Base-by-base conservation (phyloP, 2,797 vertebrate genomes). In the Urosaurus nigricauda region DNA sequence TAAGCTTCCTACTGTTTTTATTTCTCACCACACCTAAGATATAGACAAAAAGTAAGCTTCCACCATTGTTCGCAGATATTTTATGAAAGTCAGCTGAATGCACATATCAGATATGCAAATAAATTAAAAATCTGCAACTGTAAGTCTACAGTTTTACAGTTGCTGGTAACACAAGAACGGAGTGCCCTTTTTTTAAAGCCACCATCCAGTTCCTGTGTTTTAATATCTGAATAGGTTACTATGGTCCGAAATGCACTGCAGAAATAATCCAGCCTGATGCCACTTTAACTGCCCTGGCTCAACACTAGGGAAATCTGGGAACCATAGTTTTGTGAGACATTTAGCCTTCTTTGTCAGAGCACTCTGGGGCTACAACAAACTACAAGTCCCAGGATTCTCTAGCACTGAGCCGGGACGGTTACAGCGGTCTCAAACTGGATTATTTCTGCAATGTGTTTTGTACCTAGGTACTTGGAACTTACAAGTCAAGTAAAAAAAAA, bases 51-150 rank as follows among this genome's bases (percentile, higher is more conserved):
- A 79, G 40, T n/a, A 60, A 0, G 0, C 7, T n/a, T 53, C 89
- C 53, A 82, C 70, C 87, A 89, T 87, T 90, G 87, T 84, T 43
- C 78, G 5, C 74, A 95, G 91, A 81, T 40, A 87, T 82, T 88
- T 56, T 87, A 83, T 32, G 56, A 85, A 21, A 4, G 12, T 92
- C 88, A 88, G 92, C 21, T 80, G 89, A 92, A 92, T 92, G 92
- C 88, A 85, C 93, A 93, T 85, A 95, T 89, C 93, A 95, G 92
- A 43, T 89, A 93, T 86, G 87, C 93, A 93, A 83, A 77, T 86
- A 90, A 94, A 91, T 91, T 86, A 94, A 93, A 94, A 93, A 94
- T 95, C 94, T 95, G 94, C 94, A 96, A 96, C 91, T 91, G 87
- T 92, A 96, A 93, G 89, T 88, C 0, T 84, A 90, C 92, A 94